phyloP scores from a whole-genome alignment of 2,797 vertebrate genomes.

The Pseudotriccus pelzelni region DNA sequence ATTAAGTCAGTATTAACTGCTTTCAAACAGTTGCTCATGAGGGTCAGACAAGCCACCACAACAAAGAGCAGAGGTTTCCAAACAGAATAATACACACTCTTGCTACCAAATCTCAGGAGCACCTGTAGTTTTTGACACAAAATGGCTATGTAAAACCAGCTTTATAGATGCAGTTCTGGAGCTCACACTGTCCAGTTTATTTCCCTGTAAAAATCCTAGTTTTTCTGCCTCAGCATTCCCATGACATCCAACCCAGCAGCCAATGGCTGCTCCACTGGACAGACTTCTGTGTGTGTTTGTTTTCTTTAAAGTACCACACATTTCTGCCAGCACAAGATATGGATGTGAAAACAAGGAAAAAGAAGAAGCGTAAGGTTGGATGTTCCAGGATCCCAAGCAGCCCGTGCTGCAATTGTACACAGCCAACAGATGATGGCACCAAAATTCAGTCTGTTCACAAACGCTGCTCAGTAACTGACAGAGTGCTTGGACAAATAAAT shows the following conservation, averaged over 20 bases:
- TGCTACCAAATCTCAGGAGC: not conserved
- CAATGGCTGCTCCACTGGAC: not conserved
- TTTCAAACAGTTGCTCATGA: not conserved
- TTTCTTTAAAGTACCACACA: not conserved
- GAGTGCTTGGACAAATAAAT: not conserved
- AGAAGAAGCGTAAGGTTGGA: not conserved
- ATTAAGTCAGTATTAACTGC: not conserved
- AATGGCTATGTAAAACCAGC: not conserved
- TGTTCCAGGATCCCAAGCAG: not conserved
- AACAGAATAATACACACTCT: not conserved
- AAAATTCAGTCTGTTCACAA: conserved; percentile 26
- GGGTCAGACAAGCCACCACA: not conserved
- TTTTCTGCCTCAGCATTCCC: not conserved
- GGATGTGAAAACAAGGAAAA: not conserved
- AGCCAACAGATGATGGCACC: conserved; percentile 73
- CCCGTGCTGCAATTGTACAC: not conserved
- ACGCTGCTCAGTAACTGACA: not conserved
- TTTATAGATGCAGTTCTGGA: not conserved
- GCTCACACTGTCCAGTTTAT: not conserved
- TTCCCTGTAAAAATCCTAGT: not conserved
- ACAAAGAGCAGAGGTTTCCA: not conserved
- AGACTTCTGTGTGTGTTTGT: not conserved
- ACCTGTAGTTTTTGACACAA: not conserved
- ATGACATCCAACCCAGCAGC: not conserved
- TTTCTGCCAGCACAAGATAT: not conserved